Percentiles rank a stretch among this genome's conserved stretches.
Evolutionary conservation across 2,888 invertebrate species (phyloP).

Genomic region (Lydus trimaculatus): DNA sequence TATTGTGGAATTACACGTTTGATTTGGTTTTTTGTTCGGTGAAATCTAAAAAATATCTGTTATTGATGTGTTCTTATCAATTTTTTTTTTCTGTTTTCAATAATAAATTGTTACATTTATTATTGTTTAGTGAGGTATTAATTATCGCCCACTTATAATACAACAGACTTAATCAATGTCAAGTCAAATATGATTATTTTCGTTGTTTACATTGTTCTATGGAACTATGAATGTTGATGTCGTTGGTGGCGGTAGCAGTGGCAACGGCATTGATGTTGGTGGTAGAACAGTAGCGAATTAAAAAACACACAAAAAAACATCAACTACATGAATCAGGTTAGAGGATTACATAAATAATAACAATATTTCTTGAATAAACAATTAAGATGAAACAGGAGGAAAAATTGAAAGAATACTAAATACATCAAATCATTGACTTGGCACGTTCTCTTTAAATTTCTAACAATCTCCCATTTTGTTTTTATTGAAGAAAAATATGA

Average conservation of each 20-base stretch:
- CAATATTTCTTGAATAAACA: neutral
- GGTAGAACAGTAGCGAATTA: neutral
- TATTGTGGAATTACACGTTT: no score
- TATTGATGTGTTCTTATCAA: neutral
- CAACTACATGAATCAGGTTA: neutral
- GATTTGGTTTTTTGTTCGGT: no score
- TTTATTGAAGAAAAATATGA: neutral
- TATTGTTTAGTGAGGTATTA: conserved; percentile 1
- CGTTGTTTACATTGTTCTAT: conserved; percentile 14
- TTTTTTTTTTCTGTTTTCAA: no score
- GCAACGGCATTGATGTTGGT: neutral
- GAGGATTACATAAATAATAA: neutral
- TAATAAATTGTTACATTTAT: no score
- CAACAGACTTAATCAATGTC: conserved; percentile 14
- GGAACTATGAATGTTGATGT: conserved; percentile 2
- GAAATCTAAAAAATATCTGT: neutral
- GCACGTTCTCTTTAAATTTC: neutral
- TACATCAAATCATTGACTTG: neutral
- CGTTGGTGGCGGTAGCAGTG: neutral
- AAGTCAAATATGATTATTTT: conserved; percentile 14
- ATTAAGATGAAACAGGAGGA: neutral
- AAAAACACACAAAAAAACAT: neutral
- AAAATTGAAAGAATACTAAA: neutral
- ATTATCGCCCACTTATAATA: neutral
- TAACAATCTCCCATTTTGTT: neutral